phyloP scores from a whole-genome alignment of 2,888 invertebrate species.

The Lissocephala sabroskyi region DNA sequence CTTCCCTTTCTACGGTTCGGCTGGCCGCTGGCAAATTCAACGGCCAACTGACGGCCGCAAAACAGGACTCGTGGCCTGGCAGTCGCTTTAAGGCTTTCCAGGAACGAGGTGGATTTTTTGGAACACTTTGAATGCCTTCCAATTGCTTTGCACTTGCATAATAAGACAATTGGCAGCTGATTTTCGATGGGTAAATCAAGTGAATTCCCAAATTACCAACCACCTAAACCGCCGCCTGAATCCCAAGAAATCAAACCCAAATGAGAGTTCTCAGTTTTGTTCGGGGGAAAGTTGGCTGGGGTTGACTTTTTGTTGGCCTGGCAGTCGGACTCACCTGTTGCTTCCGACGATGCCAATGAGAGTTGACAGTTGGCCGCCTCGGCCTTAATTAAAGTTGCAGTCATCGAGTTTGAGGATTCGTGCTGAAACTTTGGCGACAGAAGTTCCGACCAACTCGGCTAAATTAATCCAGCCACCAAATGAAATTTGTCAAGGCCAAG shows the following conservation, averaged over 20 bases:
- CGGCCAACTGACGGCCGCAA: slow-evolving; percentile 7
- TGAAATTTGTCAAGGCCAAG: no score
- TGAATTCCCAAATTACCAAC: background rate
- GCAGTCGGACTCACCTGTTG: slow-evolving; percentile 37
- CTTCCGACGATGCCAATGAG: slow-evolving; percentile 12
- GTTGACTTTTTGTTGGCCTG: no score
- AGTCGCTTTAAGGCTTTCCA: slow-evolving; percentile 10
- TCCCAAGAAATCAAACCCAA: background rate
- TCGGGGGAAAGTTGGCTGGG: no score
- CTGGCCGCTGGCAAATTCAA: slow-evolving; percentile 23
- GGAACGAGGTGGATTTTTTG: slow-evolving; percentile 40
- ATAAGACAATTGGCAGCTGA: slow-evolving; percentile 5
- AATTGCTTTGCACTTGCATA: no score
- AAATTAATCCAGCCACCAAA: slow-evolving; percentile 27
- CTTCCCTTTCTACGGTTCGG: no score
- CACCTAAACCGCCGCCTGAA: no score
- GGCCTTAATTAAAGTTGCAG: slow-evolving; percentile 39
- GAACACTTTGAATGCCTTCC: slow-evolving; percentile 14
- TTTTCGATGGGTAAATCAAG: no score
- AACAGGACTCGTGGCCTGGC: no score
- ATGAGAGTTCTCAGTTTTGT: background rate
- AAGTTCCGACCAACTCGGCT: slow-evolving; percentile 25
- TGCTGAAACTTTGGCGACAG: slow-evolving; percentile 11
- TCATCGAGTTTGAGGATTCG: no score
- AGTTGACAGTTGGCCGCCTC: slow-evolving; percentile 2